Conservation (phyloP, 92 coral and sea anemone species). For the Epizoanthus illoricatus region DNA sequence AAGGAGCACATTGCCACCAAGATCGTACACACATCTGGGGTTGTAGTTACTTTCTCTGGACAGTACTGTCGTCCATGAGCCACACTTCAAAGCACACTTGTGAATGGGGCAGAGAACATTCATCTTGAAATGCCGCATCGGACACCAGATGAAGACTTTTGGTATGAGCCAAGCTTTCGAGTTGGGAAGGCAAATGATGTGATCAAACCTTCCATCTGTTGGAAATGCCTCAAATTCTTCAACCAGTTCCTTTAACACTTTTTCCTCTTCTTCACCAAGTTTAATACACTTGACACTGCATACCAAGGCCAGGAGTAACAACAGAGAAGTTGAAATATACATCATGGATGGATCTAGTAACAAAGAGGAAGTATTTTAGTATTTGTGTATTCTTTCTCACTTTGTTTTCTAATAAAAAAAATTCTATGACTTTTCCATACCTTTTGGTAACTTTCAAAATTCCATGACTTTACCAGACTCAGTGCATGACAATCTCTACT, state of each 20-base stretch:
- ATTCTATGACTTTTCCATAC: too few relatives aligned
- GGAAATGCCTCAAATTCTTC: slow-evolving; percentile 63
- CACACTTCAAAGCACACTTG: slow-evolving; percentile 52
- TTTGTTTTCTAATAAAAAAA: too few relatives aligned
- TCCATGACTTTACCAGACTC: too few relatives aligned
- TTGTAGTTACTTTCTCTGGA: slow-evolving; percentile 61
- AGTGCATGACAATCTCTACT: too few relatives aligned
- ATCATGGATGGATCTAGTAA: neutral
- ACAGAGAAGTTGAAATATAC: slow-evolving; percentile 2
- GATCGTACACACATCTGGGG: slow-evolving; percentile 71
- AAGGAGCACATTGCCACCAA: slow-evolving; percentile 76
- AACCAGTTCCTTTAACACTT: slow-evolving; percentile 51
- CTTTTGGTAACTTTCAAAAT: too few relatives aligned
- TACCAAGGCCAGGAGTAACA: slow-evolving; percentile 18
- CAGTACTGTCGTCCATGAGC: slow-evolving; percentile 62
- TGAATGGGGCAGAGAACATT: slow-evolving; percentile 65
- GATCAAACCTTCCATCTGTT: slow-evolving; percentile 67
- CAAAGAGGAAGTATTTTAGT: neutral
- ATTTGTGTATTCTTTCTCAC: too few relatives aligned
- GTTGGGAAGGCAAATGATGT: slow-evolving; percentile 57
- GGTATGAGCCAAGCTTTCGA: slow-evolving; percentile 60
- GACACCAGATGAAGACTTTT: slow-evolving; percentile 82
- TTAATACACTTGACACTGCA: slow-evolving; percentile 33
- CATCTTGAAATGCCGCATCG: slow-evolving; percentile 58
- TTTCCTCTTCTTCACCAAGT: slow-evolving; percentile 70